Evolutionary conservation across 2,888 invertebrate species (phyloP), one percentile per base, ranked within the genome.

Genomic region (Tanypteryx hageni): DNA sequence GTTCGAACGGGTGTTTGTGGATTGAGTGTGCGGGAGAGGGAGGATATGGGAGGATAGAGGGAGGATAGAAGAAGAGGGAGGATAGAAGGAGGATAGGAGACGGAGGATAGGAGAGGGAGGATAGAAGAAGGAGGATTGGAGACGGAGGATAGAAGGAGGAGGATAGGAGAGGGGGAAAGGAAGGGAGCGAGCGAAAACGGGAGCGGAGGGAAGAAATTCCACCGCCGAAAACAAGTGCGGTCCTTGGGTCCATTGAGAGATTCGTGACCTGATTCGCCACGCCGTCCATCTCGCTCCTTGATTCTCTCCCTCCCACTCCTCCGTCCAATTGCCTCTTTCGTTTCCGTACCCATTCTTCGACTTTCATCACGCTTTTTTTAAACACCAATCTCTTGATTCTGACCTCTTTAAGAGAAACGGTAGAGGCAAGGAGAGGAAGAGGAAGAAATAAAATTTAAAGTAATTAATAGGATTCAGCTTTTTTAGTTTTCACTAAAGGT

Each of bases 251-350:
- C 44, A 82, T 82, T 82, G 82, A 82, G 27, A 82, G 16, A 44
- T 82, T 44, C 44, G 82, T 82, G 82, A 82, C 82, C 82, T 82
- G 82, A 82, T 82, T 82, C 82, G 82, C 4, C 31, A 44, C 18
- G 13, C 18, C 82, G 44, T 44, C 82, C 82, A 31, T 82, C 82
- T 82, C 82, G 2, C 44, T 8, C 44, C 82, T 44, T 44, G 44
- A 44, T 44, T 44, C 44, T 44, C 44, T 44, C 44, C 0, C 31
- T 16, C 82, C 82, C 44, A 44, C 44, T 44, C 44, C 44, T 44
- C 44, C 44, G 5, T 44, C 44, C 44, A 44, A 44, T 44, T 44
- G 44, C 44, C 44, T 44, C 44, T 44, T 44, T 44, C 44, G 44
- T 44, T 44, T 44, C 44, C 44, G 44, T 5, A 44, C 44, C 44